phyloP scores from a whole-genome alignment of 2,888 invertebrate genomes.

The Drosophila colorata region DNA sequence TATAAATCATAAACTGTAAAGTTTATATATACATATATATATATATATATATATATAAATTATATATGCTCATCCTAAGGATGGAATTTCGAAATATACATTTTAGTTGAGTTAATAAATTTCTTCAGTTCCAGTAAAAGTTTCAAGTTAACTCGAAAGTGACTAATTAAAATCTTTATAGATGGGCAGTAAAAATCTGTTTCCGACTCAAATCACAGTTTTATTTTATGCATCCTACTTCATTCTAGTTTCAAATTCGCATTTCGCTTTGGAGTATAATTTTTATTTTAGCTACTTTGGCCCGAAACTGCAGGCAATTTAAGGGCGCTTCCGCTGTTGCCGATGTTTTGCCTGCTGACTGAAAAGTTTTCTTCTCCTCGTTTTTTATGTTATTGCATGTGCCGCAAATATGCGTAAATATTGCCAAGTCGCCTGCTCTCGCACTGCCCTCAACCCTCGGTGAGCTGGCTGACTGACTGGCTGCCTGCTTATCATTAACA shows the following conservation, averaged over 20 bases:
- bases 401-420: conserved; percentile 77
- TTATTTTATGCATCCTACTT: conserved; percentile 17
- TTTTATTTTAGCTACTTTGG: conserved; percentile 8
- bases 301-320: conserved; percentile 47
- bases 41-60: neutral
- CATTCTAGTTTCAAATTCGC: conserved; percentile 38
- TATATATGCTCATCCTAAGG: no score
- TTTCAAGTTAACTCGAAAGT: neutral
- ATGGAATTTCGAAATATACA: no score
- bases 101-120: no score
- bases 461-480: conserved; percentile 10
- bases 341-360: conserved; percentile 8
- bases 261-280: conserved; percentile 7
- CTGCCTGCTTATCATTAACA: conserved; percentile 75
- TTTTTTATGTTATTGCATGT: conserved; percentile 65
- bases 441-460: neutral
- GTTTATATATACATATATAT: neutral
- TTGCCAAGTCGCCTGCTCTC: conserved; percentile 39
- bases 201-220: conserved; percentile 21
- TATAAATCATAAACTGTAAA: no score
- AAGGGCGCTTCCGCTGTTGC: conserved; percentile 31
- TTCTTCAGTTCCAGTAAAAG: neutral
- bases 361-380: conserved; percentile 24
- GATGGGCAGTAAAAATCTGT: conserved; percentile 9
- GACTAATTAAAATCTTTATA: neutral